A percentile compares a stretch with the other conserved stretches of the same genome.
phyloP scores from a whole-genome alignment of 2,888 invertebrate genomes.

The Pollenia angustigena region DNA sequence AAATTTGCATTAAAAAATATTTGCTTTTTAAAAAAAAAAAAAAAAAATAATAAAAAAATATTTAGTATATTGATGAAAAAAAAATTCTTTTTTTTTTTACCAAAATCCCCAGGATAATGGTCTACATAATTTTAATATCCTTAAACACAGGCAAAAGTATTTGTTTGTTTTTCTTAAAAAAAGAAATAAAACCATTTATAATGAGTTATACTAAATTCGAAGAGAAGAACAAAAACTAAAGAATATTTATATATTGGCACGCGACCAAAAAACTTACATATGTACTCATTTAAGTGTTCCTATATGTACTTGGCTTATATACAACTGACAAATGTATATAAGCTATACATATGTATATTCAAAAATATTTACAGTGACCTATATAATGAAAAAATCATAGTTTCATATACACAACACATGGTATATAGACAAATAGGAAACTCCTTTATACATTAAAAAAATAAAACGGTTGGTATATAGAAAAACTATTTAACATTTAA shows the following conservation, averaged over 20 bases:
- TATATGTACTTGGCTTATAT: slow-evolving; percentile 43
- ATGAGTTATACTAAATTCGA: slow-evolving; percentile 16
- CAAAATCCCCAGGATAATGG: slow-evolving; percentile 11
- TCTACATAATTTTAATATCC: slow-evolving; percentile 14
- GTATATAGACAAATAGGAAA: slow-evolving; percentile 42
- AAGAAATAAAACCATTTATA: slow-evolving; percentile 7
- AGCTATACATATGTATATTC: background rate
- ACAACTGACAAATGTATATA: slow-evolving; percentile 26
- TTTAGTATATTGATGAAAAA: background rate
- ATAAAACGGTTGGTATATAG: background rate
- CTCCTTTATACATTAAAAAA: slow-evolving; percentile 30
- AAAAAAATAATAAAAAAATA: background rate
- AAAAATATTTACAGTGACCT: slow-evolving; percentile 52
- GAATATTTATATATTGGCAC: slow-evolving; percentile 62
- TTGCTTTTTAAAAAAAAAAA: background rate
- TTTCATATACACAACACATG: background rate
- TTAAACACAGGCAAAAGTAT: background rate
- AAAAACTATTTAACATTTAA: slow-evolving; percentile 1
- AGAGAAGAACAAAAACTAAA: slow-evolving; percentile 9
- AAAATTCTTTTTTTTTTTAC: background rate
- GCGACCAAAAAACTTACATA: slow-evolving; percentile 53
- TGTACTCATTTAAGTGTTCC: background rate
- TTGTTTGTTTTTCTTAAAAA: slow-evolving; percentile 15
- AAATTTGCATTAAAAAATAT: slow-evolving; percentile 14
- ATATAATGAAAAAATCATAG: slow-evolving; percentile 46